A percentile compares a stretch with the other conserved stretches of the same genome.
Evolutionary conservation across 2,888 invertebrate species (phyloP).

Genomic region (Chaetoderma sp.): DNA sequence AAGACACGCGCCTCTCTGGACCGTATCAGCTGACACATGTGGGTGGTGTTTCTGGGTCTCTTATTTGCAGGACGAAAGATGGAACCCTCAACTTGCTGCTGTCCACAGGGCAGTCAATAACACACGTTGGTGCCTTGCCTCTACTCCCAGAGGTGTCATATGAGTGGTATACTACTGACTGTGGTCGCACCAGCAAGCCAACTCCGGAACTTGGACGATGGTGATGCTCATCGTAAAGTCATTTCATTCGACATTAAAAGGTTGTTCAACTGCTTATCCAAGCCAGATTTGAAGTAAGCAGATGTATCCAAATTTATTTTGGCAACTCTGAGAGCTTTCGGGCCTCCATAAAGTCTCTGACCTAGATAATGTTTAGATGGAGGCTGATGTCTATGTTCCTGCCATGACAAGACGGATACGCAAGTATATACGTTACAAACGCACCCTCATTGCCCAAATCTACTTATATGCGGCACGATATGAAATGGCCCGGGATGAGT

Average conservation of each 20-base stretch:
- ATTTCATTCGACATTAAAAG: conserved; percentile 28
- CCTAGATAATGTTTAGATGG: conserved; percentile 21
- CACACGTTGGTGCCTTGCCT: conserved; percentile 13
- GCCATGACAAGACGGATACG: conserved; percentile 22
- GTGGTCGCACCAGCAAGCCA: not conserved
- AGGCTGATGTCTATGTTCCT: conserved; percentile 16
- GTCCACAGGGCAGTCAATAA: conserved; percentile 9
- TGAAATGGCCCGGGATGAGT: conserved; percentile 15
- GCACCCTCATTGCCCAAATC: conserved; percentile 3
- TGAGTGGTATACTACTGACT: no score
- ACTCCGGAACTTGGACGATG: conserved; percentile 2
- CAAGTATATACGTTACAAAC: conserved; percentile 26
- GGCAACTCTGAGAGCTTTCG: conserved; percentile 9
- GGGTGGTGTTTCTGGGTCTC: conserved; percentile 20
- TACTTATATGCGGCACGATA: conserved; percentile 18
- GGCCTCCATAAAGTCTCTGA: conserved; percentile 13
- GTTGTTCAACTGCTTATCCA: conserved; percentile 23
- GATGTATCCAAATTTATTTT: conserved; percentile 17
- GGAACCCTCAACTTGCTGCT: conserved; percentile 20
- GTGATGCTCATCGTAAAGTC: conserved; percentile 22
- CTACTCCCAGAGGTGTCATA: conserved; percentile 27
- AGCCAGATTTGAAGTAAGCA: conserved; percentile 10
- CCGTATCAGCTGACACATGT: conserved; percentile 24
- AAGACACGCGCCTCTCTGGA: conserved; percentile 7
- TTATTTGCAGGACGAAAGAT: not conserved